Evolutionary conservation across 2,888 invertebrate species (phyloP), one percentile per base, ranked within the genome.

Genomic region (Pristionchus fissidentatus): DNA sequence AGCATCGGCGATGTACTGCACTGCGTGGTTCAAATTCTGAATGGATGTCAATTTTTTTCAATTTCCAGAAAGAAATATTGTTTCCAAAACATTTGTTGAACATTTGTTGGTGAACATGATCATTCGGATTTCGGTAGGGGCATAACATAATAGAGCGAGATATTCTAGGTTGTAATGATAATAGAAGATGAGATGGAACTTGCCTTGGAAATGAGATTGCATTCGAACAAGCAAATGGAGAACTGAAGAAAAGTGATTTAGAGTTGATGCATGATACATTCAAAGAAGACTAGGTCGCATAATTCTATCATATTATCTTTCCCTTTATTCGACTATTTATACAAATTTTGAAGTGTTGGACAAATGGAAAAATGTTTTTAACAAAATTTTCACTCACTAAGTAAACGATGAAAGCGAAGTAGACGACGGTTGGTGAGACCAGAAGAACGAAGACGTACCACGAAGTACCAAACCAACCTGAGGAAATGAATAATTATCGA

Each of bases 391-490:
- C n/a, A 91, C 95, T 93, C 86, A 95, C 94, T 91, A 96, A 94
- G 93, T 96, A 96, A 15, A 94, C 87, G 90, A 95, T 95, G 93
- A 96, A 96, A 1, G 94, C 86, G 66, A 96, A 92, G 93, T 96
- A 96, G 46, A 95, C 91, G 79, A 95, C 89, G 13, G 95, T 94
- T 88, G 95, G 94, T 70, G 95, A 89, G 35, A 94, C 93, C 5
- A 94, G 87, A 32, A 89, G 90, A 0, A 93, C 85, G 84, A 93
- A 93, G 1, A 93, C 90, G n/a, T 92, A 93, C 94, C 94, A 94
- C 2, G 29, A 29, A 10, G 8, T 70, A 13, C 83, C 83, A 26
- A 73, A 83, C 84, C 92, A 89, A 15, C 87, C 75, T 32, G 94
- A 90, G 13, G n/a, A 94, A 62, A 35, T n/a, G 5, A 41, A 46